Percentiles rank a stretch among this genome's conserved stretches.
Conservation (phyloP, 2,113 vertebrate genomes). For the Rhadina sibilatrix region DNA sequence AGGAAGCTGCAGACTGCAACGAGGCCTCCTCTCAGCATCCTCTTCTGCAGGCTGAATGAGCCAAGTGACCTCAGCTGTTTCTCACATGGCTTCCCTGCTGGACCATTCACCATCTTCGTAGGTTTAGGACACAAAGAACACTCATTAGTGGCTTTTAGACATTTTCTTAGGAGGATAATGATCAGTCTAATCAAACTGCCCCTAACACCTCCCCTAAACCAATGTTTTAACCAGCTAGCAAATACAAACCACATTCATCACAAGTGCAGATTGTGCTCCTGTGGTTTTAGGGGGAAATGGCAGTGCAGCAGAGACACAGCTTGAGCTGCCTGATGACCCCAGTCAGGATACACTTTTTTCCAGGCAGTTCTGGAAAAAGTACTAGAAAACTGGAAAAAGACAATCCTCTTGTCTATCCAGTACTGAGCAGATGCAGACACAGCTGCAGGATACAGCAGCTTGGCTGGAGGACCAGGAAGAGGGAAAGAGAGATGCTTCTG, state of each 20-base stretch:
- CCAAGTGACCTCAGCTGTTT: background rate
- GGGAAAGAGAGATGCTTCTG: background rate
- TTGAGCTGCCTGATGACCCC: background rate
- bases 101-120: background rate
- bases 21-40: background rate
- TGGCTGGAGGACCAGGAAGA: background rate
- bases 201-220: background rate
- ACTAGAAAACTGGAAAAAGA: too few relatives aligned
- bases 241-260: background rate
- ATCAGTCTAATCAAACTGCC: background rate
- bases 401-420: background rate
- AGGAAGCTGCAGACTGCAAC: background rate
- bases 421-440: accelerated
- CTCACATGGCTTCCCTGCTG: background rate
- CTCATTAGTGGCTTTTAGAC: background rate
- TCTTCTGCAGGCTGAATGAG: background rate
- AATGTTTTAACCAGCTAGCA: background rate
- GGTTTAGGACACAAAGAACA: background rate
- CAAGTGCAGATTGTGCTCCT: background rate
- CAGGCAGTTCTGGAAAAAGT: background rate
- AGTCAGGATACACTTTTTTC: background rate
- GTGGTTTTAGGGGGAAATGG: background rate
- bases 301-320: background rate
- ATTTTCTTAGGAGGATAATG: background rate
- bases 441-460: background rate